Evolutionary conservation across 2,888 invertebrate species (phyloP).

Genomic region (Apocheima hispidaria): DNA sequence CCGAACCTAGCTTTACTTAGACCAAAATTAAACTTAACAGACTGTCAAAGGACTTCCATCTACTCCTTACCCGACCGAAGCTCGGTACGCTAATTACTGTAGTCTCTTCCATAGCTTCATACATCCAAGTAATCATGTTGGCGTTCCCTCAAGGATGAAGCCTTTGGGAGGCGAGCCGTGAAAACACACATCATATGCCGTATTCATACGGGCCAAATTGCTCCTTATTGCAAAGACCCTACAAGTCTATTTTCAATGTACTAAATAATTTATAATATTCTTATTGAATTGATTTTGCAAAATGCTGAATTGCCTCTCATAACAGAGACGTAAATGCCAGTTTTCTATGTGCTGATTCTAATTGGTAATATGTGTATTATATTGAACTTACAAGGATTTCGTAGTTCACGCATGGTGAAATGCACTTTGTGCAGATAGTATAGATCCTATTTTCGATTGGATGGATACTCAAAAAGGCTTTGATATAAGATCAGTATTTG

Average conservation of each 20-base stretch:
- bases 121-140: slow-evolving; percentile 14
- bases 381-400: background rate
- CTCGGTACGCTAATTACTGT: slow-evolving; percentile 4
- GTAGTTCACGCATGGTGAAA: slow-evolving; percentile 7
- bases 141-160: slow-evolving; percentile 10
- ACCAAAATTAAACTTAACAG: background rate
- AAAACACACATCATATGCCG: slow-evolving; percentile 24
- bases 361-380: slow-evolving; percentile 16
- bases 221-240: background rate
- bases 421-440: slow-evolving; percentile 6
- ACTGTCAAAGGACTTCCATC: slow-evolving; percentile 5
- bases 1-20: background rate
- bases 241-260: slow-evolving; percentile 6
- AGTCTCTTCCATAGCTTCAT: slow-evolving; percentile 9
- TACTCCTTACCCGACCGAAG: background rate
- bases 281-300: slow-evolving; percentile 1
- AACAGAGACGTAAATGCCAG: background rate
- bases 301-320: slow-evolving; percentile 9
- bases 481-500: background rate
- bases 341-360: slow-evolving; percentile 2
- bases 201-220: slow-evolving; percentile 14
- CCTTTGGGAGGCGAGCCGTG: slow-evolving; percentile 25
- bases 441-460: slow-evolving; percentile 14
- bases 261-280: slow-evolving; percentile 10
- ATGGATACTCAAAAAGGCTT: slow-evolving; percentile 1